Conservation (phyloP, 2,113 vertebrate species). For the Anarrhichthys ocellatus region DNA sequence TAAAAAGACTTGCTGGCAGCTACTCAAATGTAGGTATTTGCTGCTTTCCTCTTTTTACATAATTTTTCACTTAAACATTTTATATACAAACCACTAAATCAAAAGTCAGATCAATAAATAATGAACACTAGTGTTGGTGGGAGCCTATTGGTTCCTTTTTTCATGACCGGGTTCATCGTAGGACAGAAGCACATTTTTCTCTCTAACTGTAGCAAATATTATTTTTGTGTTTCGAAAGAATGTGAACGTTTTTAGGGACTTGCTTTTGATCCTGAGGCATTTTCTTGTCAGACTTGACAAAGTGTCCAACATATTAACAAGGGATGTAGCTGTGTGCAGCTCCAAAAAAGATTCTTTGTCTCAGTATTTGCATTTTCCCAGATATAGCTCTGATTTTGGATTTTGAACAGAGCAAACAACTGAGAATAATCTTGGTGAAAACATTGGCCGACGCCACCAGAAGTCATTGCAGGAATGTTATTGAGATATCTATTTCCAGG, state of each 20-base stretch:
- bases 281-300: constrained; percentile 9
- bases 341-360: constrained; percentile 3
- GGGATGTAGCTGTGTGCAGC: background rate
- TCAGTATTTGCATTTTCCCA: background rate
- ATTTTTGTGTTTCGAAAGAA: constrained; percentile 16
- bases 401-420: constrained; percentile 55
- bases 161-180: background rate
- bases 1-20: background rate
- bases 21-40: background rate
- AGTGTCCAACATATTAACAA: background rate
- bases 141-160: background rate
- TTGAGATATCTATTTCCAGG: constrained; percentile 74
- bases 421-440: constrained; percentile 63
- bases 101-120: background rate
- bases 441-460: constrained; percentile 30
- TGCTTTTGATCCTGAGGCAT: background rate
- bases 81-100: background rate
- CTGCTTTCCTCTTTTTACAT: background rate
- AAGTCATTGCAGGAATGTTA: constrained; percentile 67
- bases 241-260: background rate
- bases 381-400: constrained; percentile 37
- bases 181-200: background rate
- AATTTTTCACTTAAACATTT: background rate
- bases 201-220: background rate
- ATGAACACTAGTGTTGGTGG: background rate